These are phyloP conservation scores for Epizoanthus fatuus DNA, from an alignment of 92 coral and sea anemone genomes.

Conservation along the genomic window DNA sequence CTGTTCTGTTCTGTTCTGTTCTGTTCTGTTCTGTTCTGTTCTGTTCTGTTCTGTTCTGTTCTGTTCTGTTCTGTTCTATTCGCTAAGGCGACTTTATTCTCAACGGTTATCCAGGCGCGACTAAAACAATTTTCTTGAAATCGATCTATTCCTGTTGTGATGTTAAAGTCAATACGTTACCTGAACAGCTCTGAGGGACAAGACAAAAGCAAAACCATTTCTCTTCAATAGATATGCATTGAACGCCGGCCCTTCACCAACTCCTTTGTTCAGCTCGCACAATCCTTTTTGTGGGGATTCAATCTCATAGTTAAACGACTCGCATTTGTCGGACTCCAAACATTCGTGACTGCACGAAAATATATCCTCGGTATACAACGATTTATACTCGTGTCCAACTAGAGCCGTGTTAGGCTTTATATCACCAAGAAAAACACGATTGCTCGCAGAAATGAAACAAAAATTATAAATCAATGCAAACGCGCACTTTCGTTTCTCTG, in stretches of 20 bases:
- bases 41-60: too few relatives aligned
- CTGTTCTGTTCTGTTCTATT: too few relatives aligned
- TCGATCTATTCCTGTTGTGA: not conserved
- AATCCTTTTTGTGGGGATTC: not conserved
- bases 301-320: slow-evolving; percentile 22
- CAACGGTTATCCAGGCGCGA: too few relatives aligned
- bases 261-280: slow-evolving; percentile 34
- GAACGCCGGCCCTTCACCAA: not conserved
- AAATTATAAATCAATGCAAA: not conserved
- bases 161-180: not conserved
- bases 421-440: slow-evolving; percentile 23
- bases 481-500: not conserved
- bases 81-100: too few relatives aligned
- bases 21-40: too few relatives aligned
- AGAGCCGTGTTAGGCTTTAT: slow-evolving; percentile 1
- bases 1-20: too few relatives aligned
- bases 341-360: slow-evolving; percentile 27
- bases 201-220: slow-evolving; percentile 16
- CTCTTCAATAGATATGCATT: not conserved
- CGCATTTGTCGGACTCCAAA: slow-evolving; percentile 12
- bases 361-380: not conserved
- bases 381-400: slow-evolving; percentile 2
- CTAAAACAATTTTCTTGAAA: too few relatives aligned
- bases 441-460: not conserved
- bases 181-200: slow-evolving; percentile 33